A percentile compares a stretch with the other conserved stretches of the same genome.
phyloP scores from a whole-genome alignment of 2,113 vertebrate species.

The Phaethornis superciliosus region DNA sequence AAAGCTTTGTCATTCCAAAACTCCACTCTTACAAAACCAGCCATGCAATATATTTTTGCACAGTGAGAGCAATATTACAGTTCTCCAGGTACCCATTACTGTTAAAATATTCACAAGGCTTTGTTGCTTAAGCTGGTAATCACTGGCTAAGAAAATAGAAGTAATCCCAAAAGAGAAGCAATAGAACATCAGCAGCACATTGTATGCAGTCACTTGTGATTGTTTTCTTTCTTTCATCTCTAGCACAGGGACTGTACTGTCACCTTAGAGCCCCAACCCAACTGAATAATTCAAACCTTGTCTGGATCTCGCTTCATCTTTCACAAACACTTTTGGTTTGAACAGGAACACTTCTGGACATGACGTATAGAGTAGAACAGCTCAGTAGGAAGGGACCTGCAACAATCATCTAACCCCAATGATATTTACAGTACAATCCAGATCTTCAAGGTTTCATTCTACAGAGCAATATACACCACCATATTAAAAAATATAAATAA shows the following conservation, averaged over 20 bases:
- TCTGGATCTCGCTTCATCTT: background rate
- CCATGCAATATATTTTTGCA: background rate
- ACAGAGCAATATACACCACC: background rate
- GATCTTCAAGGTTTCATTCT: background rate
- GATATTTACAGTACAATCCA: background rate
- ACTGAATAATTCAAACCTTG: background rate
- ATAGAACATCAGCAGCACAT: background rate
- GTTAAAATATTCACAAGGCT: background rate
- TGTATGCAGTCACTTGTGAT: background rate
- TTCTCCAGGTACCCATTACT: accelerated
- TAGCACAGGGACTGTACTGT: background rate
- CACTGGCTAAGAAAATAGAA: background rate
- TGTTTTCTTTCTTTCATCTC: background rate
- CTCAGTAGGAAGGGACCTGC: background rate
- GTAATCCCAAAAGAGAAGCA: background rate
- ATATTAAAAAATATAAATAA: background rate
- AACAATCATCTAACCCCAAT: background rate
- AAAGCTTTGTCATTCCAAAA: background rate
- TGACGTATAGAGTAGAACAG: background rate
- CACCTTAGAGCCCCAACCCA: background rate
- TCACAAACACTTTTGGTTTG: background rate
- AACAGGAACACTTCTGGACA: background rate
- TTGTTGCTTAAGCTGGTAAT: background rate
- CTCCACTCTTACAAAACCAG: background rate
- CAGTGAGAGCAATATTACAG: background rate